phyloP scores from a whole-genome alignment of 2,797 vertebrate genomes.

The Silurus lanzhouensis region DNA sequence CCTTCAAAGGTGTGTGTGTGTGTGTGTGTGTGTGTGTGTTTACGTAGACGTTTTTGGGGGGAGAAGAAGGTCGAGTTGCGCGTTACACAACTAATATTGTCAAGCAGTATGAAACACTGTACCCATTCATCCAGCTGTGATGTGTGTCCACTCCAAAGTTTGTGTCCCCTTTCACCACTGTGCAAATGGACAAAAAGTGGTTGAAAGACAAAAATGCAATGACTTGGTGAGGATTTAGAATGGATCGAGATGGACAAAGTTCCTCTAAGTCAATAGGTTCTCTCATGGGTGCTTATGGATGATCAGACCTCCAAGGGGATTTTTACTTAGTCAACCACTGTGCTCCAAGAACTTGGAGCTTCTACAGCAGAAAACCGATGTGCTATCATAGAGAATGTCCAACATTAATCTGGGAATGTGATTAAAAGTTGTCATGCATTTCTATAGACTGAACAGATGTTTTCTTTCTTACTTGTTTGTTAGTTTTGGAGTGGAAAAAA shows the following conservation, averaged over 20 bases:
- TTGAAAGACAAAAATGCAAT: neutral
- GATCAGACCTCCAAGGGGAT: neutral
- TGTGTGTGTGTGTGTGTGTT: conserved; percentile 60
- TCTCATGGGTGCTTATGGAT: neutral
- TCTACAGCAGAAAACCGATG: neutral
- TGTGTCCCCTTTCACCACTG: neutral
- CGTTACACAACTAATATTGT: conserved; percentile 21
- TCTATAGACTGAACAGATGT: neutral
- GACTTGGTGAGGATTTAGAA: neutral
- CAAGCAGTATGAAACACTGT: conserved; percentile 36
- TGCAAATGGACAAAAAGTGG: neutral
- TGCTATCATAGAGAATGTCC: neutral
- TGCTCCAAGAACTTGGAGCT: neutral
- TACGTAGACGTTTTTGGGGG: conserved; percentile 73
- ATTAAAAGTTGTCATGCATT: neutral
- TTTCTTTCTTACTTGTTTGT: neutral
- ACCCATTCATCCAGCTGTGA: conserved; percentile 44
- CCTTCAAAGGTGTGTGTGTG: neutral
- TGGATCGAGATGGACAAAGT: neutral
- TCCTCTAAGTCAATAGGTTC: neutral
- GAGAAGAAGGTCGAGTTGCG: conserved; percentile 58
- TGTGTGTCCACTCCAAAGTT: neutral
- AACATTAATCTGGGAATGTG: neutral
- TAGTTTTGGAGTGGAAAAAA: neutral
- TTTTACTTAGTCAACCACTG: neutral